phyloP scores from a whole-genome alignment of 1,140 invertebrate genomes.

The Bombyx mandarina region DNA sequence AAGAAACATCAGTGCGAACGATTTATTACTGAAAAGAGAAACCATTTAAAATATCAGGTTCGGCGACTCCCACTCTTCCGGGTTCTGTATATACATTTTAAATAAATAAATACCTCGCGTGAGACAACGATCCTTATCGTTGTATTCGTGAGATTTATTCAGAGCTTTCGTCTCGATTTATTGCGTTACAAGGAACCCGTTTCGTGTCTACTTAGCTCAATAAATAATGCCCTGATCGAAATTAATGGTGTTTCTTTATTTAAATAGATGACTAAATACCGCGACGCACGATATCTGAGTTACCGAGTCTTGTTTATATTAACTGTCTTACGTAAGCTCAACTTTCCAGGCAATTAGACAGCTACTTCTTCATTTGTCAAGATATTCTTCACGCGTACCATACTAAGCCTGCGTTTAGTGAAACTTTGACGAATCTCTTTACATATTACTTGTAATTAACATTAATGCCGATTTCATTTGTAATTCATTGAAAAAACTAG shows the following conservation, averaged over 20 bases:
- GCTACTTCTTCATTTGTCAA: conserved; percentile 21
- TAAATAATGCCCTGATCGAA: conserved; percentile 61
- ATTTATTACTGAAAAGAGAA: conserved; percentile 45
- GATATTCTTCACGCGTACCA: too few species aligned
- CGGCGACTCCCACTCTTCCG: conserved; percentile 34
- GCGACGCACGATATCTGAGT: conserved; percentile 55
- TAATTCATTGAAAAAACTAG: too few species aligned
- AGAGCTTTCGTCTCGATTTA: conserved; percentile 55
- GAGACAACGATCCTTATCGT: conserved; percentile 68
- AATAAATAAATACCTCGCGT: conserved; percentile 63
- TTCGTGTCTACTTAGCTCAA: conserved; percentile 64
- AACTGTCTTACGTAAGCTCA: conserved; percentile 48
- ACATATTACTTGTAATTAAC: too few species aligned
- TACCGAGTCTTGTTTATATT: conserved; percentile 49
- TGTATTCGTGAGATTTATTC: conserved; percentile 58
- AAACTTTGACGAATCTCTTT: too few species aligned
- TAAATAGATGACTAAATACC: conserved; percentile 69
- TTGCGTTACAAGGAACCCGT: conserved; percentile 58
- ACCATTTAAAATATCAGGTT: conserved; percentile 34
- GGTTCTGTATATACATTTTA: conserved; percentile 35
- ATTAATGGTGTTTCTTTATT: conserved; percentile 63
- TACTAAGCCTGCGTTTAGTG: too few species aligned
- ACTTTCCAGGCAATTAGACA: conserved; percentile 45
- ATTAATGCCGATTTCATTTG: too few species aligned
- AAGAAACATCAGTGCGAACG: conserved; percentile 7